Evolutionary conservation across 2,888 invertebrate genomes (phyloP).

Genomic region (Chrysolina americana): DNA sequence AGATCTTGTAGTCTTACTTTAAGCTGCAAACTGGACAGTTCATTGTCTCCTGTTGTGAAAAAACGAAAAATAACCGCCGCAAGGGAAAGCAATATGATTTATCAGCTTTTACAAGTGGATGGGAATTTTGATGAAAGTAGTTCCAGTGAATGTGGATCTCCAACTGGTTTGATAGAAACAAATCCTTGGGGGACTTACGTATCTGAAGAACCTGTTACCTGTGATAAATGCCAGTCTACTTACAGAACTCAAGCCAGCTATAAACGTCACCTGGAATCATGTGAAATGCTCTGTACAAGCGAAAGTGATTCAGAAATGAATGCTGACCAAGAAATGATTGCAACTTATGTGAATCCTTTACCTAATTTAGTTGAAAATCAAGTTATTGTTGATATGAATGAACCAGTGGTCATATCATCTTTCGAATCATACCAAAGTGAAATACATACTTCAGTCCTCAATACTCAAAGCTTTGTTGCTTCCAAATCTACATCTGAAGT

Average conservation of each 20-base stretch:
- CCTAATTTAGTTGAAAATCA: conserved; percentile 45
- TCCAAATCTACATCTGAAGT: conserved; percentile 62
- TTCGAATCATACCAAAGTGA: conserved; percentile 67
- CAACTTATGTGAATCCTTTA: conserved; percentile 41
- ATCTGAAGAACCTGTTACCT: conserved; percentile 84
- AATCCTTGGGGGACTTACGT: conserved; percentile 65
- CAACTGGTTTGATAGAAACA: conserved; percentile 54
- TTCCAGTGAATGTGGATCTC: conserved; percentile 70
- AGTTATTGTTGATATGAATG: conserved; percentile 50
- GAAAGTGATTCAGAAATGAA: conserved; percentile 83
- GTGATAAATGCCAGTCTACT: conserved; percentile 89
- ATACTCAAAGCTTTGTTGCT: conserved; percentile 63
- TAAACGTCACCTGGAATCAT: conserved; percentile 82
- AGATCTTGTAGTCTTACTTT: conserved; percentile 79
- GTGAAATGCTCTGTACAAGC: conserved; percentile 85
- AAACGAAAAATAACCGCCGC: conserved; percentile 74
- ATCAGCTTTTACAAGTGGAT: conserved; percentile 73
- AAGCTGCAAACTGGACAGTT: conserved; percentile 80
- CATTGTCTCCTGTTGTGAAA: conserved; percentile 76
- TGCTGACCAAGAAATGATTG: conserved; percentile 49
- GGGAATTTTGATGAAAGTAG: conserved; percentile 72
- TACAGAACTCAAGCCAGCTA: conserved; percentile 88
- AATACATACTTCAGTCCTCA: conserved; percentile 64
- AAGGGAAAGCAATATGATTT: conserved; percentile 66
- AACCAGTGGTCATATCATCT: conserved; percentile 63